Base-by-base conservation (phyloP, 2,888 invertebrate genomes). In the Helleia helle region DNA sequence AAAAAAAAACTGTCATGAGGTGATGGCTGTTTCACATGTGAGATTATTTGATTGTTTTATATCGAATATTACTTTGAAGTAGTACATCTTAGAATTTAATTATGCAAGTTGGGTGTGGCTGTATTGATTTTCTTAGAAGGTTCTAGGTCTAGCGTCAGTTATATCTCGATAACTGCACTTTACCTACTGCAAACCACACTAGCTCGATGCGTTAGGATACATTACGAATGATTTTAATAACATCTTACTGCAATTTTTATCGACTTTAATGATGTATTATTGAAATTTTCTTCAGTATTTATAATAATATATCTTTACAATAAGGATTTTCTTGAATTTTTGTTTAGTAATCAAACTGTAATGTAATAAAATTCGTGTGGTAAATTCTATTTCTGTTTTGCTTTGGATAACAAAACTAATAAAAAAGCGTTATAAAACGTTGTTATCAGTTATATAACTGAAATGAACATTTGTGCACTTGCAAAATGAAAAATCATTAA, bases 31-130 rank as follows among this genome's bases (percentile, higher is more conserved):
- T 63, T 73, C 75, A 79, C 83, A 79, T 81, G 83, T 72, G 68
- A 58, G 69, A 56, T 63, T 65, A 68, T 58, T 62, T 52, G 47
- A 58, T 61, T 66, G 69, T 73, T 77, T 72, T 60, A 56, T 54
- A 49, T 54, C 47, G 52, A 58, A 56, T 58, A 54, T 54, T 50
- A 37, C 49, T 50, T 58, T 43, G 22, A 40, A 62, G 52, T 34
- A 38, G 40, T 38, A 28, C 25, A 37, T 62, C 56, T 62, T 63
- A 55, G 54, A 39, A 41, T 47, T 75, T 73, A 79, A 83, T 84
- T 81, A 84, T 84, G 80, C 79, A 83, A 69, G 71, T 67, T 65
- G 85, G 85, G 85, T 81, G 85, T 86, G 85, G 85, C 85, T 71
- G 73, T 86, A 86, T 86, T 72, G 85, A 86, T 86, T 86, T 86